Base-by-base conservation (phyloP, 2,113 vertebrate species). In the Callopanchax toddi region DNA sequence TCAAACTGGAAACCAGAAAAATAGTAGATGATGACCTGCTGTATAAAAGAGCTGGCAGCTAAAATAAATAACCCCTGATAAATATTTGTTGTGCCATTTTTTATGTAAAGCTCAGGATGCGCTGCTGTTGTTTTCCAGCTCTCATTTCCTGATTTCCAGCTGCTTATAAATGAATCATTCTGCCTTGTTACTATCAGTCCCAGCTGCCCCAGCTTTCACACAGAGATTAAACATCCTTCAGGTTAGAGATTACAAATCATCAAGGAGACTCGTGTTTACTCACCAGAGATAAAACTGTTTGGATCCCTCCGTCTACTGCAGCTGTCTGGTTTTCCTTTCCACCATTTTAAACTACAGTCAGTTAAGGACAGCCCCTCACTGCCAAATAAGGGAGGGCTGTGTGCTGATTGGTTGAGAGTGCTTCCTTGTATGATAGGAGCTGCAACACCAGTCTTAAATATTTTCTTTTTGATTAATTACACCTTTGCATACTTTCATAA, bases 311-410 rank as follows among this genome's bases (percentile, higher is more conserved):
- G 51, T 73, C 48, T 79, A 69, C 44, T 42, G 61, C n/a, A 54
- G 58, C 72, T 18, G 64, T 71, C 57, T 77, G 54, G 43, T 54
- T 74, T 25, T 63, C 7, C 46, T 52, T 20, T 72, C 84, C 66
- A 86, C 83, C 84, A 85, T 89, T 87, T 89, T 81, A 64, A 52
- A 82, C 44, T 23, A 22, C 29, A 32, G 67, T 64, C 26, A 54
- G 48, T 62, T 10, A 39, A 66, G 50, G 13, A 62, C 83, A 1
- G 48, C 82, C 87, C 66, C 74, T 59, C 53, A 23, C 5, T 76
- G 48, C 78, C 82, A 74, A 69, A 87, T 79, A 81, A 56, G 85
- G 87, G 3, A 45, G 53, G 5, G 52, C 60, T 10, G 21, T 12
- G 39, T 60, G 50, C 74, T 86, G 76, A 87, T 89, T 90, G 86